These are phyloP conservation scores for Caradrina kadenii DNA, from an alignment of 2,888 invertebrate genomes.

Conservation along the genomic window DNA sequence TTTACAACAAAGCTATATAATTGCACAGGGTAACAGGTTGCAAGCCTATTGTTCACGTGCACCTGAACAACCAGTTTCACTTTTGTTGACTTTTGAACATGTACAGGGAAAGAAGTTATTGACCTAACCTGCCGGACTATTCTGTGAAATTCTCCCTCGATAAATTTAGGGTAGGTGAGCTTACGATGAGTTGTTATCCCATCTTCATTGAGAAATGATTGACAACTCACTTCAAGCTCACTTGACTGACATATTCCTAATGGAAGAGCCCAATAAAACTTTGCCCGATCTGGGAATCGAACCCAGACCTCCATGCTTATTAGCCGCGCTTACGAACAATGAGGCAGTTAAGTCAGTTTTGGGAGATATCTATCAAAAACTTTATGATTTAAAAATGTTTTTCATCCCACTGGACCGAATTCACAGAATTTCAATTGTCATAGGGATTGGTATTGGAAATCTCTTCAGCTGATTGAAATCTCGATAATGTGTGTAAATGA, in stretches of 20 bases:
- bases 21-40: constrained; percentile 49
- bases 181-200: too few relatives aligned
- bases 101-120: constrained; percentile 3
- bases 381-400: background rate
- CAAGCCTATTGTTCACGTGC: constrained; percentile 37
- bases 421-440: constrained; percentile 24
- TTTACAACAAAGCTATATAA: constrained; percentile 15
- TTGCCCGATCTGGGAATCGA: too few relatives aligned
- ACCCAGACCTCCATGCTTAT: too few relatives aligned
- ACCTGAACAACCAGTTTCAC: constrained; percentile 44
- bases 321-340: too few relatives aligned
- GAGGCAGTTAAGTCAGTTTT: too few relatives aligned
- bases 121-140: background rate
- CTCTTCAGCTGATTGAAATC: constrained; percentile 15
- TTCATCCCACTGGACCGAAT: constrained; percentile 11
- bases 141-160: too few relatives aligned
- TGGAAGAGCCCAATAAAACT: too few relatives aligned
- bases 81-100: constrained; percentile 32
- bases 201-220: too few relatives aligned
- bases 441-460: constrained; percentile 4
- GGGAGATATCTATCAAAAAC: too few relatives aligned
- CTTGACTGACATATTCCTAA: too few relatives aligned
- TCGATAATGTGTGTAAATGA: constrained; percentile 27
- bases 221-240: too few relatives aligned
- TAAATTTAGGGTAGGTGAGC: too few relatives aligned